Evolutionary conservation across 2,888 invertebrate species (phyloP).

Genomic region (Synergus itoensis): DNA sequence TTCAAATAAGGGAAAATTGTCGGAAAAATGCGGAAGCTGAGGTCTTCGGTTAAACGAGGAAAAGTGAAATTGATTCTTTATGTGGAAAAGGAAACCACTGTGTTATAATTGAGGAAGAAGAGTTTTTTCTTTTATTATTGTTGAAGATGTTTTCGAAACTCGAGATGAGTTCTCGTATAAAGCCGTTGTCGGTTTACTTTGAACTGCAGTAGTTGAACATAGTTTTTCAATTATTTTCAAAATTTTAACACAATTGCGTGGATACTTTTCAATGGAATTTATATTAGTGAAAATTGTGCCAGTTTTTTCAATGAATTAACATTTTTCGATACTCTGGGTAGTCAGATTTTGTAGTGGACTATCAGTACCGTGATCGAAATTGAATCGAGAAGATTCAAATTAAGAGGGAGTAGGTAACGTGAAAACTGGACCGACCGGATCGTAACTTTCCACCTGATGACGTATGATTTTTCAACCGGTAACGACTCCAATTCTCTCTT

Average conservation of each 20-base stretch:
- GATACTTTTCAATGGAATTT: too few relatives aligned
- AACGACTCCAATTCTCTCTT: neutral
- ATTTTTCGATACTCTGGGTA: neutral
- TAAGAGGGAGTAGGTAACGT: conserved; percentile 41
- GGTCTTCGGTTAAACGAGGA: neutral
- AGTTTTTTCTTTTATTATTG: neutral
- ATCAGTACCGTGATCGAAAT: neutral
- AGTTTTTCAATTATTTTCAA: neutral
- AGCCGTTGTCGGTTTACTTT: neutral
- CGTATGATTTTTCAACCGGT: conserved; percentile 21
- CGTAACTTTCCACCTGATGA: conserved; percentile 47
- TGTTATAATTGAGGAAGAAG: neutral
- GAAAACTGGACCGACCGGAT: conserved; percentile 64
- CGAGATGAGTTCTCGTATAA: neutral
- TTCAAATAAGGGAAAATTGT: conserved; percentile 2
- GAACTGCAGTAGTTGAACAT: neutral
- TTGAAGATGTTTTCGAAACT: neutral
- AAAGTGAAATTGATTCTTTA: neutral
- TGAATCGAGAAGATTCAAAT: neutral
- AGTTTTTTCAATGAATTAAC: too few relatives aligned
- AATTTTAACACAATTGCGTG: neutral
- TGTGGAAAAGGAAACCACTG: neutral
- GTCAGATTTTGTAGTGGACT: neutral
- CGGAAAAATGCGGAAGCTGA: neutral
- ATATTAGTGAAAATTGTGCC: too few relatives aligned